Conservation (phyloP, 92 coral and sea anemone genomes). For the Epizoanthus stellaris region DNA sequence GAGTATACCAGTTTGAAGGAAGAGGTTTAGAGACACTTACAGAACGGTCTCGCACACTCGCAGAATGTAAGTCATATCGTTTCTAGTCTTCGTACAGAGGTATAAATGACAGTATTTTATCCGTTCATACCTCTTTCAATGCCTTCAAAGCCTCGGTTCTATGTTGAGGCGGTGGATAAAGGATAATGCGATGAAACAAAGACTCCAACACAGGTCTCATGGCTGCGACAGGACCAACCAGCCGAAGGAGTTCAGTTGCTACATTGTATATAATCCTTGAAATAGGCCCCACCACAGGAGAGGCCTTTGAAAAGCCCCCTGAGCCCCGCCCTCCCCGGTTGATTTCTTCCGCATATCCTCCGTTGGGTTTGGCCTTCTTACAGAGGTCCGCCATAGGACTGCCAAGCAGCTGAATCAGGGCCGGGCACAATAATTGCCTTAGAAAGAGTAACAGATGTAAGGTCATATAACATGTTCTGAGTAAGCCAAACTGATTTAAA, state of each 20-base stretch:
- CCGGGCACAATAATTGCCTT: conserved; percentile 97
- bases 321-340: conserved; percentile 95
- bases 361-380: conserved; percentile 68
- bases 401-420: conserved; percentile 93
- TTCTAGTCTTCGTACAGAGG: too few species aligned
- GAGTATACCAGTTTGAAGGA: too few species aligned
- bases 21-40: too few species aligned
- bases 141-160: conserved; percentile 95
- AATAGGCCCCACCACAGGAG: conserved; percentile 84
- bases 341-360: conserved; percentile 87
- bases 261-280: conserved; percentile 94
- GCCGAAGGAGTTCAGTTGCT: conserved; percentile 94
- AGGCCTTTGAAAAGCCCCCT: conserved; percentile 87
- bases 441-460: background rate
- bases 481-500: too few species aligned
- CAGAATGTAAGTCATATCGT: too few species aligned
- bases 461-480: background rate
- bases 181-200: conserved; percentile 93
- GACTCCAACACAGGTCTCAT: conserved; percentile 99
- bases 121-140: conserved; percentile 86
- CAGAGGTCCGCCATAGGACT: conserved; percentile 95
- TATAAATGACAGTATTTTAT: too few species aligned
- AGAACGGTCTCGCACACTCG: too few species aligned
- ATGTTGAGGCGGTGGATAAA: conserved; percentile 96
- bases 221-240: conserved; percentile 94